Evolutionary conservation across 2,888 invertebrate genomes (phyloP), one percentile per base, ranked within the genome.

Genomic region (Plebejus melissa): DNA sequence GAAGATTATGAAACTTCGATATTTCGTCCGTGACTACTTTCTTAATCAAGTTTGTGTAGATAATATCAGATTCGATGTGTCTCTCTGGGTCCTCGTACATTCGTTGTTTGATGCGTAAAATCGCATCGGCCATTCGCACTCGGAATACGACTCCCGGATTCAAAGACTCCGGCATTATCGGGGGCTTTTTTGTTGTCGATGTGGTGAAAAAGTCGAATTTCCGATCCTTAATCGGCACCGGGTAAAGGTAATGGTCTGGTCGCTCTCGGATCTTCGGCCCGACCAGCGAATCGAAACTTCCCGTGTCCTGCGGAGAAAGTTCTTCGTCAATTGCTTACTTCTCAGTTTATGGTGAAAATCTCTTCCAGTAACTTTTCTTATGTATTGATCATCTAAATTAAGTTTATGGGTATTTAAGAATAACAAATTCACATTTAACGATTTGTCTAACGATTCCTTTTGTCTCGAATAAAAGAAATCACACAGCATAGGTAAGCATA

Each of bases 1-100:
- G 79, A 0, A 93, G 79, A 41, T 93, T 93, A 76, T 93, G 93
- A 78, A 93, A 93, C 58, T 93, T 93, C 0, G 91, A 91, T 0
- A 93, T 93, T 69, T 93, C 93, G 77, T 93, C 93, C 87, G 87
- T 91, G 0, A 93, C 93, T 0, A 92, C 91, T 58, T 93, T 93
- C 71, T 92, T 93, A 0, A 93, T 93, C 5, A 93, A 74, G 75
- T 93, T 93, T 0, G 93, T 92, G 78, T 93, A 93, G 0, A 93
- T 92, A 0, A 93, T 93, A 77, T 93, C 93, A 0, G 90, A 86
- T 86, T 93, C 93, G 0, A 93, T 92, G 60, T 93, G 93, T 4
- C 90, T 78, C 77, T 93, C 93, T 0, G 90, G 91, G 77, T 93
- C 92, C 81, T 93, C 92, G 81, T 93, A 93, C 92, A 93, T 92